phyloP scores from a whole-genome alignment of 2,113 vertebrate species.

The Pangasianodon hypophthalmus region DNA sequence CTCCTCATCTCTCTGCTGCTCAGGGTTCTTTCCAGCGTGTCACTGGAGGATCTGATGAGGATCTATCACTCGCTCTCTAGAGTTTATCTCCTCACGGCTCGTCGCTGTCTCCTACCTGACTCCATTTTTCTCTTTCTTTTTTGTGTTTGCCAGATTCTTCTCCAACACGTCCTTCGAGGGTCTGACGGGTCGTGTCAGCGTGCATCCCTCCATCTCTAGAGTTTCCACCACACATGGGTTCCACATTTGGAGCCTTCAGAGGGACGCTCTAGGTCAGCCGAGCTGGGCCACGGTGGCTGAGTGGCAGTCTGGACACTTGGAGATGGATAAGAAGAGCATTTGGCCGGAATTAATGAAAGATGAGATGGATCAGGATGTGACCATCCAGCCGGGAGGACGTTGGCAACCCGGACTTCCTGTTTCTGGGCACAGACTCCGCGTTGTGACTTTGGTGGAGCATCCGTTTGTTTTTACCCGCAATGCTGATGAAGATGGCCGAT shows the following conservation, averaged over 20 bases:
- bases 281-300: slow-evolving; percentile 93
- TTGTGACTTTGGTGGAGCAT: slow-evolving; percentile 92
- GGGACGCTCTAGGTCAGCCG: slow-evolving; percentile 87
- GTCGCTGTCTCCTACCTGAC: not conserved
- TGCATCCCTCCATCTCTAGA: slow-evolving; percentile 79
- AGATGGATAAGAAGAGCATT: slow-evolving; percentile 84
- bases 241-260: slow-evolving; percentile 94
- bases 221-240: slow-evolving; percentile 89
- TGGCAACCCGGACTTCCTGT: slow-evolving; percentile 72
- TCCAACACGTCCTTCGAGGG: slow-evolving; percentile 92
- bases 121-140: slow-evolving; percentile 43
- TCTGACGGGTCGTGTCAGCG: slow-evolving; percentile 85
- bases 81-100: not conserved
- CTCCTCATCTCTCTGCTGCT: slow-evolving; percentile 7
- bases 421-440: slow-evolving; percentile 80
- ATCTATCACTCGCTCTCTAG: not conserved
- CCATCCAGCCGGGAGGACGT: slow-evolving; percentile 60
- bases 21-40: slow-evolving; percentile 89
- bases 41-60: slow-evolving; percentile 83
- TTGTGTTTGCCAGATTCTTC: slow-evolving; percentile 80
- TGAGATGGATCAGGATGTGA: slow-evolving; percentile 42
- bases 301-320: slow-evolving; percentile 85
- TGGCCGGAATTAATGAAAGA: slow-evolving; percentile 83
- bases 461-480: slow-evolving; percentile 91
- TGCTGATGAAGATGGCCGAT: slow-evolving; percentile 90